These are phyloP conservation scores for Archaeoteleia sp. DNA, from an alignment of 2,888 invertebrate species.

Conservation along the genomic window DNA sequence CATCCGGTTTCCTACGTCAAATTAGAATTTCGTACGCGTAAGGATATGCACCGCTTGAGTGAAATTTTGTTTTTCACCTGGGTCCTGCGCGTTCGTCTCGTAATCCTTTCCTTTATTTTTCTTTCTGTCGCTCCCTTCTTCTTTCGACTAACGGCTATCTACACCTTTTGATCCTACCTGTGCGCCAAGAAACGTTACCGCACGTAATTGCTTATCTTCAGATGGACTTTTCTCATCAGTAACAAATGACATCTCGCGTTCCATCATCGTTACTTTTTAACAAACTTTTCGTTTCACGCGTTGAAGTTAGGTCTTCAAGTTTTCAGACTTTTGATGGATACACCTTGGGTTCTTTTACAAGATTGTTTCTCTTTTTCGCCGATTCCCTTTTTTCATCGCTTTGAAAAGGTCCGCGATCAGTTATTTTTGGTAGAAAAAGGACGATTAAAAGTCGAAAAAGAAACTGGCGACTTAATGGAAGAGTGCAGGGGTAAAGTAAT, in stretches of 20 bases:
- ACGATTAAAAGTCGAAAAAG: constrained; percentile 58
- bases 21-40: constrained; percentile 71
- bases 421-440: constrained; percentile 49
- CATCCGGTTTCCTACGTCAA: constrained; percentile 66
- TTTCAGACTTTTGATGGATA: constrained; percentile 14
- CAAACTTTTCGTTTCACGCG: background rate
- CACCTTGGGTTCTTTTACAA: no score
- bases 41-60: constrained; percentile 60
- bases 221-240: background rate
- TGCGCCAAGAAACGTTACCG: background rate
- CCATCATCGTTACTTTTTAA: background rate
- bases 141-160: constrained; percentile 8
- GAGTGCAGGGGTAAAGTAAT: constrained; percentile 53
- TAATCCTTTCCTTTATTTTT: constrained; percentile 24
- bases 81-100: background rate
- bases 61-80: constrained; percentile 67
- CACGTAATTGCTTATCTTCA: constrained; percentile 3
- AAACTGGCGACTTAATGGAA: constrained; percentile 36
- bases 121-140: background rate
- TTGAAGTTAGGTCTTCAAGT: constrained; percentile 14
- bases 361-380: constrained; percentile 1
- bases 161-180: constrained; percentile 10
- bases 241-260: no score
- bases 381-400: no score
- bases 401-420: constrained; percentile 19